Evolutionary conservation across 2,113 vertebrate genomes (phyloP).

Genomic region (Myiozetetes cayanensis): DNA sequence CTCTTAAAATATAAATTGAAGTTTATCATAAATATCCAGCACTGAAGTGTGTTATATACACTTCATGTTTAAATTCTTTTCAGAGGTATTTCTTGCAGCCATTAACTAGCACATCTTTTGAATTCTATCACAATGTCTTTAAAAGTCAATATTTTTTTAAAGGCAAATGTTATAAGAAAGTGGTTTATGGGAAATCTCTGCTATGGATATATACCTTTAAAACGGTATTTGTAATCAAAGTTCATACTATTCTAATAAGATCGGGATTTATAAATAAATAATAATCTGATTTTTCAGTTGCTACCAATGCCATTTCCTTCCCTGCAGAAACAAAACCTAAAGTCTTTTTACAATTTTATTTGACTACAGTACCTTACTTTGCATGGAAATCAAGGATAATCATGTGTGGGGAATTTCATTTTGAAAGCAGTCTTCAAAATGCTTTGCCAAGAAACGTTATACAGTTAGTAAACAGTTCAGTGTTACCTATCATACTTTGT

Average conservation of each 20-base stretch:
- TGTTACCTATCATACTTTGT: neutral
- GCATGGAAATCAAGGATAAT: neutral
- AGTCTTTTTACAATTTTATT: neutral
- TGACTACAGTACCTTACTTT: neutral
- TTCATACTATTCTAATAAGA: neutral
- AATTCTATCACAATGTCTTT: neutral
- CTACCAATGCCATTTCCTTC: neutral
- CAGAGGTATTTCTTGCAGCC: neutral
- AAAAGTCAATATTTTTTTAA: neutral
- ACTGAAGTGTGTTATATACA: neutral
- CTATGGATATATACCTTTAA: neutral
- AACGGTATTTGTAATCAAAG: neutral
- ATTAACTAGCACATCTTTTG: neutral
- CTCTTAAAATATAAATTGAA: neutral
- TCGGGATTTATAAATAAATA: neutral
- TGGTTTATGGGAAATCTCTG: neutral
- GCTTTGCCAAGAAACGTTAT: neutral
- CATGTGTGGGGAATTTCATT: neutral
- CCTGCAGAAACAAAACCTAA: neutral
- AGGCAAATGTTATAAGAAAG: neutral
- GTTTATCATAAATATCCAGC: neutral
- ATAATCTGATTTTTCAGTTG: neutral
- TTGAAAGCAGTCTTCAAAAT: conserved; percentile 27
- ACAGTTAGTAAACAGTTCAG: neutral
- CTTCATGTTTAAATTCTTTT: neutral